phyloP scores from a whole-genome alignment of 1,140 invertebrate species.

The Camponotus vicinus region DNA sequence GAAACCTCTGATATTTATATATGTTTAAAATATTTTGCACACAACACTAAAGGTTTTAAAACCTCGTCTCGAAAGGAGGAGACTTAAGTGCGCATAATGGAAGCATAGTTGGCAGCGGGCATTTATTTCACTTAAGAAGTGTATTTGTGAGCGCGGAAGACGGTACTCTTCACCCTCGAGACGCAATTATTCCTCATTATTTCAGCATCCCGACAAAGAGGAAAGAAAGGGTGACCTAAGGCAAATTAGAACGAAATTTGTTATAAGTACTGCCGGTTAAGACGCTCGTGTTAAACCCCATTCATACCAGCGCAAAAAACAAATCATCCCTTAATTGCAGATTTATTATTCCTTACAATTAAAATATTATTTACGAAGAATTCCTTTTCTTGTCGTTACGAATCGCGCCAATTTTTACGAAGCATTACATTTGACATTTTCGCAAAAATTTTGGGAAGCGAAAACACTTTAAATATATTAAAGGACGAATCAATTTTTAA shows the following conservation, averaged over 20 bases:
- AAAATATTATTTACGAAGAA: conserved; percentile 17
- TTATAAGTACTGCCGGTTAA: conserved; percentile 44
- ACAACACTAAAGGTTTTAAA: neutral
- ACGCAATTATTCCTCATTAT: conserved; percentile 75
- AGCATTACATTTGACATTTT: neutral
- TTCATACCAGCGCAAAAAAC: conserved; percentile 19
- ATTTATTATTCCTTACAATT: conserved; percentile 3
- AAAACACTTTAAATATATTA: neutral
- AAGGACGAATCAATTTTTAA: neutral
- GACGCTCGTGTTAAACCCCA: conserved; percentile 11
- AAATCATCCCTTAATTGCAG: conserved; percentile 7
- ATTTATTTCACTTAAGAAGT: conserved; percentile 72
- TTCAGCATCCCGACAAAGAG: conserved; percentile 49
- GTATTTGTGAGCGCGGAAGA: conserved; percentile 50
- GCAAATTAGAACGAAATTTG: conserved; percentile 49
- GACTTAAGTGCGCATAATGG: neutral
- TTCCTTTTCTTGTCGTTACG: neutral
- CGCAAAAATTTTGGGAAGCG: neutral
- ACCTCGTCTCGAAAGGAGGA: neutral
- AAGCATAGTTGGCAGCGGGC: conserved; percentile 47
- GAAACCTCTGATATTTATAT: neutral
- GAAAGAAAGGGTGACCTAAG: conserved; percentile 43
- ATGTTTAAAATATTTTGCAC: neutral
- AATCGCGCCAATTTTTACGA: no score
- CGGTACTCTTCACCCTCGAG: conserved; percentile 69